Percentiles rank a stretch among this genome's conserved stretches.
Evolutionary conservation across 1,140 invertebrate species (phyloP).

Genomic region (Penaeus indicus): DNA sequence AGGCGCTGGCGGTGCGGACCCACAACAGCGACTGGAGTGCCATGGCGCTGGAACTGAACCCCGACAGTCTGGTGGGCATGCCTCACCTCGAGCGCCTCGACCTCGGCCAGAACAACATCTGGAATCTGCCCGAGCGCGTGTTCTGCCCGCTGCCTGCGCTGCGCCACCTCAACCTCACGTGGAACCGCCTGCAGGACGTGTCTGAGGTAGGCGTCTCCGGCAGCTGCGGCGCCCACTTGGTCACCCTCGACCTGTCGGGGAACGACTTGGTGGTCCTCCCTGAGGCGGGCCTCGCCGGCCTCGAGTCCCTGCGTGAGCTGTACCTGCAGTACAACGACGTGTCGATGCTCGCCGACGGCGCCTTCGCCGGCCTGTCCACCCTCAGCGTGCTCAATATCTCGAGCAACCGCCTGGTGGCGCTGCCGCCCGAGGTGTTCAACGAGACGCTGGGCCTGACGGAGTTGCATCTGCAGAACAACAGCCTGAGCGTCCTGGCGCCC

Average conservation of each 20-base stretch:
- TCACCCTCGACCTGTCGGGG: constrained; percentile 83
- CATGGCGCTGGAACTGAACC: constrained; percentile 80
- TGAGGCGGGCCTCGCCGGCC: constrained; percentile 69
- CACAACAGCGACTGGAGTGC: constrained; percentile 84
- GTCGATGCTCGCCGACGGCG: constrained; percentile 77
- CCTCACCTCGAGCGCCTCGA: constrained; percentile 74
- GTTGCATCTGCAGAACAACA: constrained; percentile 85
- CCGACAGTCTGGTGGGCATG: constrained; percentile 73
- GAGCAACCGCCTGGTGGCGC: constrained; percentile 81
- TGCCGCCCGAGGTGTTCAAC: constrained; percentile 81
- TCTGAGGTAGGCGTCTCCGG: constrained; percentile 83
- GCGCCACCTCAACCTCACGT: constrained; percentile 80
- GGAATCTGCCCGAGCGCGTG: constrained; percentile 80
- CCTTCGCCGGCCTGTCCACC: constrained; percentile 82
- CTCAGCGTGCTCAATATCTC: constrained; percentile 86
- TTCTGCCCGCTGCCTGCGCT: constrained; percentile 82
- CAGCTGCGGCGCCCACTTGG: constrained; percentile 80
- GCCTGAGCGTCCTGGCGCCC: constrained; percentile 79
- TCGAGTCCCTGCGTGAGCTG: constrained; percentile 70
- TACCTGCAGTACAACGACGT: constrained; percentile 68
- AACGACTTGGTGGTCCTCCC: constrained; percentile 84
- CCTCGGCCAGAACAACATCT: constrained; percentile 85
- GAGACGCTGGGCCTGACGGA: constrained; percentile 74
- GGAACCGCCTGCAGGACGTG: constrained; percentile 85
- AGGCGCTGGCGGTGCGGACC: constrained; percentile 79